Evolutionary conservation across 2,797 vertebrate species (phyloP), one percentile per base, ranked within the genome.

Genomic region (Pterois miles): DNA sequence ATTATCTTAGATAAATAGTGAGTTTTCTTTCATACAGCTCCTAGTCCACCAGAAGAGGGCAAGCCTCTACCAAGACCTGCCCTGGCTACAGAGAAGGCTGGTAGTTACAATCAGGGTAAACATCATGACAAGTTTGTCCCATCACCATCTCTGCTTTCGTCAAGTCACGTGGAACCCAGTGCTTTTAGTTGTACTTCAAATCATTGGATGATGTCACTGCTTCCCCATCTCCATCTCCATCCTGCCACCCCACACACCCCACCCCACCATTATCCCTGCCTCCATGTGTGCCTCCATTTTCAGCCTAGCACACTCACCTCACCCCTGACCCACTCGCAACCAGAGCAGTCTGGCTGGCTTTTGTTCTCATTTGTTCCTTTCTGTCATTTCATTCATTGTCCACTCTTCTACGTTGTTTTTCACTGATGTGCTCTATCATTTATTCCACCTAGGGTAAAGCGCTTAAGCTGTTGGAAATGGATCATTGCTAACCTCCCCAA

Each of bases 61-160:
- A 93, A 93, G 71, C 91, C 92, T 91, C 87, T 93, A 75, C 87
- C 93, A 90, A 93, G 87, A 87, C 94, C 95, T 86, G 89, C 86
- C 87, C 92, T 93, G 90, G 88, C 93, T 89, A 90, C 86, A 89
- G 91, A 94, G 89, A 92, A 88, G 83, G 82, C 85, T 89, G 91
- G 74, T 94, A 94, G 90, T 92, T 91, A 93, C 82, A 82, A 88
- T 90, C 80, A 86, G 92, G 94, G 93, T 96, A 96, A 96, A 93
- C 89, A 88, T 90, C 82, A 91, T 82, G 79, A 83, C 69, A 87
- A 76, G 78, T 86, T 79, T 91, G 88, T 92, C 89, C 84, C 87
- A 87, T 93, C 72, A 89, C 84, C 90, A 91, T 94, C 83, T 90
- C 78, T 91, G 89, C 90, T 92, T 90, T 89, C 77, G 90, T 92